phyloP scores from a whole-genome alignment of 1,140 invertebrate genomes.

The Scaptodrosophila lebanonensis region DNA sequence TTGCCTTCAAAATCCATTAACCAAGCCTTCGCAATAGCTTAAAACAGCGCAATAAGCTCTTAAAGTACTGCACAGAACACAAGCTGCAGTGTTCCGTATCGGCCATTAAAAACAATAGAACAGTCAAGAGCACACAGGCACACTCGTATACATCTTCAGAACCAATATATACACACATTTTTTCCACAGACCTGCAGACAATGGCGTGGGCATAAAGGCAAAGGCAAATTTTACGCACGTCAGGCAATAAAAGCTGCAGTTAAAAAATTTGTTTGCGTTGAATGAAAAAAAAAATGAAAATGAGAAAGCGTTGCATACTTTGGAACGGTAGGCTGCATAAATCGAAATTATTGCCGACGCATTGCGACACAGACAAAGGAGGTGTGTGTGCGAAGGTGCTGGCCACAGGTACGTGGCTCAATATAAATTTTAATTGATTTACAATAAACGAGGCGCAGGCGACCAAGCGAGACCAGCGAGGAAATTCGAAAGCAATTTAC shows the following conservation, averaged over 20 bases:
- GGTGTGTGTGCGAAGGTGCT: too few species aligned
- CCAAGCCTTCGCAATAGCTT: too few species aligned
- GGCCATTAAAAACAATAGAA: conserved; percentile 4
- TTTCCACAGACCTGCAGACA: background rate
- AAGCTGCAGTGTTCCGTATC: too few species aligned
- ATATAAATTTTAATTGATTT: conserved; percentile 61
- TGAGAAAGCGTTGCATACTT: conserved; percentile 43
- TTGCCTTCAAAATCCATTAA: background rate
- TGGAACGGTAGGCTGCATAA: conserved; percentile 35
- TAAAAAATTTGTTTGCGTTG: conserved; percentile 17
- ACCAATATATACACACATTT: background rate
- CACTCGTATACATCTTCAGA: background rate
- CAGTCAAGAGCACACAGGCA: too few species aligned
- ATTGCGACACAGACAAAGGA: background rate
- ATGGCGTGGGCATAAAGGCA: background rate
- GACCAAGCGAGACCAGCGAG: background rate
- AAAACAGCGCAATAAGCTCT: too few species aligned
- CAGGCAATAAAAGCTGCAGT: conserved; percentile 20
- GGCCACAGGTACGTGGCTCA: conserved; percentile 11
- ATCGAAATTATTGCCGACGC: conserved; percentile 41
- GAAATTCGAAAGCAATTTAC: conserved; percentile 39
- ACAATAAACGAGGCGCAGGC: conserved; percentile 37
- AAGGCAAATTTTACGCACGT: conserved; percentile 37
- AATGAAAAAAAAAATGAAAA: conserved; percentile 44
- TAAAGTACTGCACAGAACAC: too few species aligned